Conservation (phyloP, 1,140 invertebrate species). For the Orius laevigatus region DNA sequence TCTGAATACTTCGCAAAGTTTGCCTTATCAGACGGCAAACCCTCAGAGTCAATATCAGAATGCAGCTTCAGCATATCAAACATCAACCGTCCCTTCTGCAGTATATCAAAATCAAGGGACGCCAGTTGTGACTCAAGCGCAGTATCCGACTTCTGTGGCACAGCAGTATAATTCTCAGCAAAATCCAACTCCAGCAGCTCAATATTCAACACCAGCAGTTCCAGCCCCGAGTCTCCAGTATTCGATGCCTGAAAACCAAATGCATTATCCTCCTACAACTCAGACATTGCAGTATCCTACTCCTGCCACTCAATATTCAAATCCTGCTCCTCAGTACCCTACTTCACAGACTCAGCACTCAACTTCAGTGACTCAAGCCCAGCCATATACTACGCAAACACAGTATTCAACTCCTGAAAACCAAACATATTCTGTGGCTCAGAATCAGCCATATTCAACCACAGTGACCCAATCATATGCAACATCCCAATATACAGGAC, state of each 20-base stretch:
- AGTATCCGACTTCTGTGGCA: too few species aligned
- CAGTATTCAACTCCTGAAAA: not conserved
- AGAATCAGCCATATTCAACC: constrained; percentile 6
- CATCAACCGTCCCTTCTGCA: too few species aligned
- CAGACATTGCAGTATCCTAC: not conserved
- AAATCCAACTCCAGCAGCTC: not conserved
- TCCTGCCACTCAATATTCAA: not conserved
- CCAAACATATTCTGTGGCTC: not conserved
- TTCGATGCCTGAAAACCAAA: too few species aligned
- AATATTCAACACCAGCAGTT: not conserved
- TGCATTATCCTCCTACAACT: not conserved
- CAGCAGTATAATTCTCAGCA: too few species aligned
- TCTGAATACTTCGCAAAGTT: too few species aligned
- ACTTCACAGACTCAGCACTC: not conserved
- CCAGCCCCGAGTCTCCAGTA: not conserved
- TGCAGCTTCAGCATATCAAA: too few species aligned
- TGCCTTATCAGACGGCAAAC: too few species aligned
- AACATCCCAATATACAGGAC: not conserved
- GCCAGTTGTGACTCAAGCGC: too few species aligned
- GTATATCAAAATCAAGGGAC: too few species aligned
- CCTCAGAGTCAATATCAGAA: too few species aligned
- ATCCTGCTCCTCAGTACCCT: constrained; percentile 1
- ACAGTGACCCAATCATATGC: not conserved
- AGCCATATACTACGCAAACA: too few species aligned
- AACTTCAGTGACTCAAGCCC: too few species aligned